Evolutionary conservation across 2,888 invertebrate species (phyloP).

Genomic region (Zygogramma bicolorata): DNA sequence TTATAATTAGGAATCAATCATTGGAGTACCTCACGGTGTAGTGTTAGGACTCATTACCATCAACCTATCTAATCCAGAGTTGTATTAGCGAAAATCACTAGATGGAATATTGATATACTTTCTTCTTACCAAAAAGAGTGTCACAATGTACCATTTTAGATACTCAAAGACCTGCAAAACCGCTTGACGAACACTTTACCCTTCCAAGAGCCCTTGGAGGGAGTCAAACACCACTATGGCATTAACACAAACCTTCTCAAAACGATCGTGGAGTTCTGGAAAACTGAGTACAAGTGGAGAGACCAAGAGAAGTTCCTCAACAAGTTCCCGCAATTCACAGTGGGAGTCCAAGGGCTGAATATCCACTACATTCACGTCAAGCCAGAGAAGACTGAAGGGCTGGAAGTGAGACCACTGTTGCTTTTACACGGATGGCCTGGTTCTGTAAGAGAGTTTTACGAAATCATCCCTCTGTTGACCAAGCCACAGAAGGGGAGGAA

Average conservation of each 20-base stretch:
- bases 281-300: conserved; percentile 74
- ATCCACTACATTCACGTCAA: conserved; percentile 72
- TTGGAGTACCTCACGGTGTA: no score
- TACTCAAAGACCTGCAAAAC: conserved; percentile 69
- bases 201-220: conserved; percentile 72
- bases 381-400: conserved; percentile 62
- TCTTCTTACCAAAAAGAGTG: no score
- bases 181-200: conserved; percentile 68
- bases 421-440: conserved; percentile 89
- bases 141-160: no score
- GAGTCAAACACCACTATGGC: conserved; percentile 68
- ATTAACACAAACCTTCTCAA: no score
- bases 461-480: no score
- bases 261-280: conserved; percentile 83
- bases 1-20: no score
- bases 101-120: no score
- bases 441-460: no score
- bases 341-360: conserved; percentile 78
- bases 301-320: conserved; percentile 74
- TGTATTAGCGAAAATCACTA: no score
- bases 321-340: conserved; percentile 76
- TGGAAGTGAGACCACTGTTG: conserved; percentile 74
- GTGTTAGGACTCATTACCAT: no score
- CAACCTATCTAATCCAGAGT: no score
- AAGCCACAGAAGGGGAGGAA: no score